Percentiles rank a stretch among this genome's conserved stretches.
These are phyloP conservation scores for Lepidocyrtinus sp. DNA, from an alignment of 2,888 invertebrate genomes.

Conservation along the genomic window DNA sequence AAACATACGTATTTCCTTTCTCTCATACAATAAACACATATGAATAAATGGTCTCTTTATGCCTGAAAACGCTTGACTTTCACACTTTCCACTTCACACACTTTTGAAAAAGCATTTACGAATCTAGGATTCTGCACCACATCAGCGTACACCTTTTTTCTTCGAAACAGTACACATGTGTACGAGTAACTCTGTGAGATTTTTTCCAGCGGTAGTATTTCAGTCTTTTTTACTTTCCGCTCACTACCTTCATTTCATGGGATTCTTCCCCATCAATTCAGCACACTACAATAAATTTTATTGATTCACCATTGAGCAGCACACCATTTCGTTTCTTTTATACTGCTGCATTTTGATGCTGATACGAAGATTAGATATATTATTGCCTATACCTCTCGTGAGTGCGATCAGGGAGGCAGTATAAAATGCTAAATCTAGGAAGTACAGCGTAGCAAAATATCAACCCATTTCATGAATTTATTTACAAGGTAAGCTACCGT, in stretches of 20 bases:
- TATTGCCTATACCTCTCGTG: neutral
- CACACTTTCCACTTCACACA: slow-evolving; percentile 23
- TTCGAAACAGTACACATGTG: neutral
- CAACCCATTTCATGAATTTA: slow-evolving; percentile 42
- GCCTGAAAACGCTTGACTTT: slow-evolving; percentile 48
- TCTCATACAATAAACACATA: slow-evolving; percentile 39
- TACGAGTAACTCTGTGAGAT: neutral
- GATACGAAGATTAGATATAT: neutral
- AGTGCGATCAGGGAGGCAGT: neutral
- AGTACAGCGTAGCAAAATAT: neutral
- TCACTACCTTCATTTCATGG: slow-evolving; percentile 60
- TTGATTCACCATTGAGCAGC: slow-evolving; percentile 68
- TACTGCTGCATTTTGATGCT: neutral
- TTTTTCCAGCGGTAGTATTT: slow-evolving; percentile 19
- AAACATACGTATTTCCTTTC: slow-evolving; percentile 8
- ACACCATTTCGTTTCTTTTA: slow-evolving; percentile 24
- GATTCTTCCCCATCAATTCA: slow-evolving; percentile 70
- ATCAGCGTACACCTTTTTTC: neutral
- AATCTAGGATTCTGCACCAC: slow-evolving; percentile 7
- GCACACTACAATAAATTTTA: slow-evolving; percentile 70
- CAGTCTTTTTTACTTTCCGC: slow-evolving; percentile 24
- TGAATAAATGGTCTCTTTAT: neutral
- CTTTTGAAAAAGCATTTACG: slow-evolving; percentile 19
- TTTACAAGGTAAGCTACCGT: slow-evolving; percentile 28
- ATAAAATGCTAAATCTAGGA: neutral